Conservation (phyloP, 2,797 vertebrate species). For the Smutsia gigantea region DNA sequence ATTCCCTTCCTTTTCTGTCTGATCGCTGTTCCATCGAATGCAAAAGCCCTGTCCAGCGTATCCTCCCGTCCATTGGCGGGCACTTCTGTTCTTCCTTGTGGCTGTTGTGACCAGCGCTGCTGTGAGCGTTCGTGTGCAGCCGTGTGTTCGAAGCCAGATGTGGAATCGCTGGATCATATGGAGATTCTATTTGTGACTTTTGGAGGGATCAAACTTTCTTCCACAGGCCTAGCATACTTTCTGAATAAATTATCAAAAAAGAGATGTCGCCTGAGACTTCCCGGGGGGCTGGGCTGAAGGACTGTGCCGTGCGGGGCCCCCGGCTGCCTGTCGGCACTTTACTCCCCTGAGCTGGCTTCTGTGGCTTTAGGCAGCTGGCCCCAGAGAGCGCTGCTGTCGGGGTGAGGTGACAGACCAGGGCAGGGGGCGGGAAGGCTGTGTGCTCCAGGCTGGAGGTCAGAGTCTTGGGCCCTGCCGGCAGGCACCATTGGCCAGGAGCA, state of each 20-base stretch:
- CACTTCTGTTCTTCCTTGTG: neutral
- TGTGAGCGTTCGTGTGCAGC: neutral
- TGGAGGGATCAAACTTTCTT: neutral
- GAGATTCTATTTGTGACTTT: neutral
- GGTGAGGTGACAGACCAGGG: neutral
- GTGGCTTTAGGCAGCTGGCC: neutral
- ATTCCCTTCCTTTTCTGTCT: neutral
- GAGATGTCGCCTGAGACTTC: neutral
- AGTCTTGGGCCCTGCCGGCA: neutral
- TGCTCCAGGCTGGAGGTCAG: neutral
- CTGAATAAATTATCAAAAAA: neutral
- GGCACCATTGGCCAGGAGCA: neutral
- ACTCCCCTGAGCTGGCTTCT: neutral
- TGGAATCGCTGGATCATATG: neutral
- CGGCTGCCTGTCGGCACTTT: fast-evolving
- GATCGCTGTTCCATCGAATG: neutral
- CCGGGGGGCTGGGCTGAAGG: neutral
- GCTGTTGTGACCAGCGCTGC: neutral
- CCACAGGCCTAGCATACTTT: neutral
- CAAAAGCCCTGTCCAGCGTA: no score
- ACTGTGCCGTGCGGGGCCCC: neutral
- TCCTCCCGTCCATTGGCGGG: neutral
- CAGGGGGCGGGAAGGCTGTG: neutral
- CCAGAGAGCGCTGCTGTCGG: neutral
- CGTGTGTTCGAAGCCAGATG: neutral